Evolutionary conservation across 2,888 invertebrate species (phyloP).

Genomic region (Dicycla oo): DNA sequence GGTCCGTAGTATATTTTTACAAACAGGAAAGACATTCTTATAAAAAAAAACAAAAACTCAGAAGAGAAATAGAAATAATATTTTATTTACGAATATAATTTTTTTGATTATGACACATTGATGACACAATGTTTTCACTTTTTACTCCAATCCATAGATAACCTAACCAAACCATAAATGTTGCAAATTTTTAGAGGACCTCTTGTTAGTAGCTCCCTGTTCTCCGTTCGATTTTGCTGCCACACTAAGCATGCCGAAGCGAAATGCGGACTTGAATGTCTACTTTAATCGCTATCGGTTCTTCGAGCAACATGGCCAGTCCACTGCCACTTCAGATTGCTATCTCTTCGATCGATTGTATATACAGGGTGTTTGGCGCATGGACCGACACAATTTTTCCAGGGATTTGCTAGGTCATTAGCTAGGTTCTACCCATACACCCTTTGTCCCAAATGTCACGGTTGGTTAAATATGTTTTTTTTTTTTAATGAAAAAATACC

Average conservation of each 20-base stretch:
- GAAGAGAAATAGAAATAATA: neutral
- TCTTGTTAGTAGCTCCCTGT: neutral
- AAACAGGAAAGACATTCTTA: slow-evolving; percentile 37
- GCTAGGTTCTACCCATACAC: no score
- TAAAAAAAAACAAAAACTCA: neutral
- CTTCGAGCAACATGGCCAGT: neutral
- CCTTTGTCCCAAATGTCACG: no score
- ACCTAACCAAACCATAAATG: neutral
- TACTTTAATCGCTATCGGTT: neutral
- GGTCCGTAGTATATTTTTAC: slow-evolving; percentile 48
- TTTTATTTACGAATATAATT: no score
- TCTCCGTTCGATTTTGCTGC: neutral
- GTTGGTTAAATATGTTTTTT: no score
- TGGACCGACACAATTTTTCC: no score
- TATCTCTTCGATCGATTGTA: no score
- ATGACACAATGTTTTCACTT: slow-evolving; percentile 15
- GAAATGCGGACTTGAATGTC: neutral
- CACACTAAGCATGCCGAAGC: neutral
- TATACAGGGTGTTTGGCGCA: no score
- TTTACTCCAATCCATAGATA: slow-evolving; percentile 7
- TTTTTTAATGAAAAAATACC: no score
- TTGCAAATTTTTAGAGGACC: neutral
- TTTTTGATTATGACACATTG: no score
- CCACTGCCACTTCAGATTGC: no score
- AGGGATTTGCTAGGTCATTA: no score